Conservation (phyloP, 1,140 invertebrate species). For the Tetragonula clypearis region DNA sequence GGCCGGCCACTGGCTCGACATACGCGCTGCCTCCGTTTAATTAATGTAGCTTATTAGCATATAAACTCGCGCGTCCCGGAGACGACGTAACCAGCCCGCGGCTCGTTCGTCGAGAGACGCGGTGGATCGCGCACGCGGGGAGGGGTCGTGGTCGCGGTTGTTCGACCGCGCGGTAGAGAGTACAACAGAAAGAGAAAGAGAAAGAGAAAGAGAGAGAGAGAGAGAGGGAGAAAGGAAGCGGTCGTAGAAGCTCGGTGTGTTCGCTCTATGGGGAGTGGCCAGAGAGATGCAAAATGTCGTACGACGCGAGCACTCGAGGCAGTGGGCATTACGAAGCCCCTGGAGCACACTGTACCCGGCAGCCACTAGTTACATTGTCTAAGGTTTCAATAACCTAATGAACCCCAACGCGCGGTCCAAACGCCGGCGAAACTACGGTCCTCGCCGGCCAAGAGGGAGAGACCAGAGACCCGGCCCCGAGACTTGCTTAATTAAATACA, state of each 20-base stretch:
- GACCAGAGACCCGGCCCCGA: slow-evolving; percentile 26
- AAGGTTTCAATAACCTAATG: slow-evolving; percentile 80
- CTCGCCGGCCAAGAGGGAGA: slow-evolving; percentile 35
- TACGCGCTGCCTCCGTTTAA: slow-evolving; percentile 65
- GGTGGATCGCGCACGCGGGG: not conserved
- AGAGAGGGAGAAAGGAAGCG: not conserved
- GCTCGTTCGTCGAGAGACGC: slow-evolving; percentile 34
- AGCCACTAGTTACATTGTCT: slow-evolving; percentile 74
- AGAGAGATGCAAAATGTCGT: slow-evolving; percentile 68
- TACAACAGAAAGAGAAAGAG: not conserved
- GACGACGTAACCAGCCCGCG: slow-evolving; percentile 62
- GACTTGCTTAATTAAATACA: slow-evolving; percentile 70
- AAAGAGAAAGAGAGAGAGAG: too few species aligned
- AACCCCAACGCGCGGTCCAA: slow-evolving; percentile 67
- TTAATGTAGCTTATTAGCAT: slow-evolving; percentile 73
- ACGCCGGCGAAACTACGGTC: slow-evolving; percentile 54
- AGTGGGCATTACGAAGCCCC: slow-evolving; percentile 77
- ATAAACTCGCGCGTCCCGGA: slow-evolving; percentile 66
- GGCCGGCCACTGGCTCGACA: slow-evolving; percentile 35
- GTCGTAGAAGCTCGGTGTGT: slow-evolving; percentile 45
- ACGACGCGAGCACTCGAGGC: slow-evolving; percentile 44
- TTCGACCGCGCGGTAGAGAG: too few species aligned
- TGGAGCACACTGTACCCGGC: slow-evolving; percentile 68
- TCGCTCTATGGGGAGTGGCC: slow-evolving; percentile 51
- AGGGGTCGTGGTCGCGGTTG: slow-evolving; percentile 34